A percentile compares a stretch with the other conserved stretches of the same genome.
phyloP scores from a whole-genome alignment of 2,888 invertebrate genomes.

The Xanthia togata region DNA sequence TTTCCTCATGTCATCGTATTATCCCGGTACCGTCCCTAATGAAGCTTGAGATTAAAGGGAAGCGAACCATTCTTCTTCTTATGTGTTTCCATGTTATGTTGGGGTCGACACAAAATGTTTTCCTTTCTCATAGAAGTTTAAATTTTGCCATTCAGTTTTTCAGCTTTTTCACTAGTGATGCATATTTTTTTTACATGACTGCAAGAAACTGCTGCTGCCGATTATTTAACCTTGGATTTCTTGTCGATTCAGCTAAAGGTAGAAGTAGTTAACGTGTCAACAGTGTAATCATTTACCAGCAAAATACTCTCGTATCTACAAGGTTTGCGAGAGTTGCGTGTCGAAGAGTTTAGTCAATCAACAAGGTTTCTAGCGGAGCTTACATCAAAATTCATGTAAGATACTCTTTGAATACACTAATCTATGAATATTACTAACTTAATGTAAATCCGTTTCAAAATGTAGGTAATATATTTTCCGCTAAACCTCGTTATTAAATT shows the following conservation, averaged over 20 bases:
- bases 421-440: not conserved
- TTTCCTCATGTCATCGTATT: slow-evolving; percentile 26
- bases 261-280: not conserved
- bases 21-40: slow-evolving; percentile 5
- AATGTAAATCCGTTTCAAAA: slow-evolving; percentile 1
- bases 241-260: not conserved
- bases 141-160: not conserved
- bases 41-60: not conserved
- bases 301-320: not conserved
- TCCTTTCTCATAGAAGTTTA: not conserved
- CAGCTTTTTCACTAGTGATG: not conserved
- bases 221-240: not conserved
- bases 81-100: not conserved
- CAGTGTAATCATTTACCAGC: not conserved
- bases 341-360: not conserved
- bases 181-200: no score
- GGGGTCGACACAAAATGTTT: not conserved
- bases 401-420: no score
- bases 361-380: not conserved
- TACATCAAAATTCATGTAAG: not conserved
- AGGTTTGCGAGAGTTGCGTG: not conserved
- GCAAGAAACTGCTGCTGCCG: no score
- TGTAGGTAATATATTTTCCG: not conserved
- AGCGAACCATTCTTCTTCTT: not conserved
- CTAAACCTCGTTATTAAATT: not conserved